A percentile compares a stretch with the other conserved stretches of the same genome.
Conservation (phyloP, 2,113 vertebrate genomes). For the Lepisosteus osseus region DNA sequence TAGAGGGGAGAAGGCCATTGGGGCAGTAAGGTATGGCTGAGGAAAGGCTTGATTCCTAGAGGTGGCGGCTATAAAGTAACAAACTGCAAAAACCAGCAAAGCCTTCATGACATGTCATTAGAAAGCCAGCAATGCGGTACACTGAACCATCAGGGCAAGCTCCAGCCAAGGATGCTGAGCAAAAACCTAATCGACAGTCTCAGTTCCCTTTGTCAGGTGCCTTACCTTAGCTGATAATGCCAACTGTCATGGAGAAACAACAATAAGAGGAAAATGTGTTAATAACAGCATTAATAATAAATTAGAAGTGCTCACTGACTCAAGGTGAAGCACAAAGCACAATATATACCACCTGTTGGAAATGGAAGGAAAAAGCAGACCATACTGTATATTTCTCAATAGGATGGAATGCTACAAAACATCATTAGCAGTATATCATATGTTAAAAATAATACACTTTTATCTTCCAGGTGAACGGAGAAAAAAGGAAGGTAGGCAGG, state of each 20-base stretch:
- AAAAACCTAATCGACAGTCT: neutral
- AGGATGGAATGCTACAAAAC: constrained; percentile 23
- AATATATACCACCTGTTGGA: constrained; percentile 15
- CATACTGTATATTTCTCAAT: constrained; percentile 6
- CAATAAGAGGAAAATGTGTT: constrained; percentile 10
- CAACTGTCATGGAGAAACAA: constrained; percentile 19
- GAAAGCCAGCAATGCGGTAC: neutral
- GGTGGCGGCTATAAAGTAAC: neutral
- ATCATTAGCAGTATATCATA: constrained; percentile 4
- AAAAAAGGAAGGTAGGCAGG: constrained; percentile 43
- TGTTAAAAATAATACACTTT: constrained; percentile 8
- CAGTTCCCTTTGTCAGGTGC: neutral
- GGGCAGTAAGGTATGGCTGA: neutral
- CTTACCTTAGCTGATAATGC: constrained; percentile 13
- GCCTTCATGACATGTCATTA: neutral
- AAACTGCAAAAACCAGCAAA: neutral
- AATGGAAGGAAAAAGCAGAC: constrained; percentile 12
- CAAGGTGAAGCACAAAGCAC: constrained; percentile 20
- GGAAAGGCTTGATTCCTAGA: constrained; percentile 1
- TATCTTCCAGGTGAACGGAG: constrained; percentile 27
- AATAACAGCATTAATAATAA: constrained; percentile 9
- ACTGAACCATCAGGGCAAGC: neutral
- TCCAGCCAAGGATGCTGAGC: constrained; percentile 1
- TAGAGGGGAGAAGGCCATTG: constrained; percentile 1
- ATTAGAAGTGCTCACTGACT: constrained; percentile 5